A percentile compares a stretch with the other conserved stretches of the same genome.
phyloP scores from a whole-genome alignment of 2,888 invertebrate genomes.

The Tachina lurida region DNA sequence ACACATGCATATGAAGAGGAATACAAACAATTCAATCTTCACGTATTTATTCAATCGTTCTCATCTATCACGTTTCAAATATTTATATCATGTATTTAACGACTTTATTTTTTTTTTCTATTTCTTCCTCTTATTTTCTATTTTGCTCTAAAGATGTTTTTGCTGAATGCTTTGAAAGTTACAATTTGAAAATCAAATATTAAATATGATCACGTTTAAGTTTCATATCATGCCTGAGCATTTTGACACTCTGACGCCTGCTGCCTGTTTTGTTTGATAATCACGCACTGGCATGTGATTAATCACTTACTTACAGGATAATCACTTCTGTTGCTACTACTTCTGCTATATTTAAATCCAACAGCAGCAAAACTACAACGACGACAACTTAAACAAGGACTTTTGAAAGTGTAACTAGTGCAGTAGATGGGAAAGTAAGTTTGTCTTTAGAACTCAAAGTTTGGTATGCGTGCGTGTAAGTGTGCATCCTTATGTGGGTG shows the following conservation, averaged over 20 bases:
- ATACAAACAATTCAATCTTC: conserved; percentile 23
- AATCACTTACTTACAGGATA: conserved; percentile 77
- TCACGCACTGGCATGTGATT: conserved; percentile 79
- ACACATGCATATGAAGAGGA: neutral
- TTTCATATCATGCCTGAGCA: conserved; percentile 61
- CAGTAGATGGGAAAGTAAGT: conserved; percentile 23
- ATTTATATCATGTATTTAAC: conserved; percentile 64
- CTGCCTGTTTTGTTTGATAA: conserved; percentile 70
- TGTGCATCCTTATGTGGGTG: neutral
- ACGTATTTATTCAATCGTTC: conserved; percentile 53
- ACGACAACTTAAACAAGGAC: conserved; percentile 8
- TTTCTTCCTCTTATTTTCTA: neutral
- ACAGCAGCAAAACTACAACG: neutral
- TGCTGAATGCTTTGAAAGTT: conserved; percentile 26
- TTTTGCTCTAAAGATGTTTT: neutral
- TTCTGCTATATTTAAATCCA: conserved; percentile 22
- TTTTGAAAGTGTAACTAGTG: conserved; percentile 10
- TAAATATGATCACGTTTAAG: conserved; percentile 70
- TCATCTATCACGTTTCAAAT: conserved; percentile 59
- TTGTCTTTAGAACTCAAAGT: conserved; percentile 33
- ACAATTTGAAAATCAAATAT: conserved; percentile 67
- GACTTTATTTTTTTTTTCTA: conserved; percentile 36
- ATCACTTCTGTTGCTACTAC: conserved; percentile 65
- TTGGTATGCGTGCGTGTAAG: neutral
- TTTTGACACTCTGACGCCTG: conserved; percentile 62